Evolutionary conservation across 2,113 vertebrate species (phyloP).

Genomic region (Pollachius pollachius): DNA sequence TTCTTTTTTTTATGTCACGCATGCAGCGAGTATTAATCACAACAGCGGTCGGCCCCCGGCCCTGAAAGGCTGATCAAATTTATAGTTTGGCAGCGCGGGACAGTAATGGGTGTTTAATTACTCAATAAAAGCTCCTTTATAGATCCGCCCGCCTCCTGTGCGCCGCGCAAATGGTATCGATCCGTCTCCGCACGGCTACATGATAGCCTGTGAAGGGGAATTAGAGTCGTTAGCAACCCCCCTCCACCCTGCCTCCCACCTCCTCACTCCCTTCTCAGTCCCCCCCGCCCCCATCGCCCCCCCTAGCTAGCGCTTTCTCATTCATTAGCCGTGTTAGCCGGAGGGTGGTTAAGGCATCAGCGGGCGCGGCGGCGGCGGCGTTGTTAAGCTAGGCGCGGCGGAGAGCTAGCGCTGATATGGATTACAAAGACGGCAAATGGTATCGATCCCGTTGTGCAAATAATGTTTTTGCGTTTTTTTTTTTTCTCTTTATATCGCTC

Average conservation of each 20-base stretch:
- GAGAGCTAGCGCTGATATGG: slow-evolving; percentile 56
- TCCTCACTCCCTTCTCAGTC: too few species aligned
- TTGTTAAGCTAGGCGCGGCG: slow-evolving; percentile 41
- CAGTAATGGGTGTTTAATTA: slow-evolving; percentile 99
- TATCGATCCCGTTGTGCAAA: slow-evolving; percentile 27
- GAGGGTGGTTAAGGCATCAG: slow-evolving; percentile 55
- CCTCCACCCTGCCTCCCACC: too few species aligned
- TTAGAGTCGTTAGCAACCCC: slow-evolving; percentile 76
- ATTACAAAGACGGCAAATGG: slow-evolving; percentile 48
- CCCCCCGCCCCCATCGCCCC: too few species aligned
- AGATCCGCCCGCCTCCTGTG: slow-evolving; percentile 91
- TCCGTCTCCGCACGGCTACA: slow-evolving; percentile 89
- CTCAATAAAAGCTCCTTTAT: slow-evolving; percentile 97
- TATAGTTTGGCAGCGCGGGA: slow-evolving; percentile 91
- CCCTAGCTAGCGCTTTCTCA: slow-evolving; percentile 62
- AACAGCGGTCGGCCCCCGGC: slow-evolving; percentile 82
- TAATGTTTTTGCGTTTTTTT: slow-evolving; percentile 10
- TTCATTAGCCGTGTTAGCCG: slow-evolving; percentile 70
- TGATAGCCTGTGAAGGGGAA: slow-evolving; percentile 94
- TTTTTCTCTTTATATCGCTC: too few species aligned
- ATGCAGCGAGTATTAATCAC: slow-evolving; percentile 87
- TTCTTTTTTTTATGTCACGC: slow-evolving; percentile 80
- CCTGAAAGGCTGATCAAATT: slow-evolving; percentile 87
- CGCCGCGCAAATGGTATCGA: slow-evolving; percentile 96
- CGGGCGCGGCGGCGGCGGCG: slow-evolving; percentile 40